phyloP scores from a whole-genome alignment of 2,113 vertebrate genomes.

The Scophthalmus maximus region DNA sequence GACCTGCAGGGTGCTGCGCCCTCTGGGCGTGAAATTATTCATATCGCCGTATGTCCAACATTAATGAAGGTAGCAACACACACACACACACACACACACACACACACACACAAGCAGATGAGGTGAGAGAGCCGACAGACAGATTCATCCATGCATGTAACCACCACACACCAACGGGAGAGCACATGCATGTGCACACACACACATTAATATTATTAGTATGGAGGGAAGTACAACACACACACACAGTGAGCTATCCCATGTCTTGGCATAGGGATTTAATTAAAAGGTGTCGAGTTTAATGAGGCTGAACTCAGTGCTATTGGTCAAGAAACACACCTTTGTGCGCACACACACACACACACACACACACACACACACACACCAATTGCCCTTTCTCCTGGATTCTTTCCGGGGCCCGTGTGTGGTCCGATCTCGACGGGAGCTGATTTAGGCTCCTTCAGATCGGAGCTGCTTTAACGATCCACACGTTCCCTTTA shows the following conservation, averaged over 20 bases:
- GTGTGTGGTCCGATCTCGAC: conserved; percentile 1
- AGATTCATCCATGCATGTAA: conserved; percentile 13
- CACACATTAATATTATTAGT: conserved; percentile 3
- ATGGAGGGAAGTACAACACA: background rate
- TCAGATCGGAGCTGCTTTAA: conserved; percentile 50
- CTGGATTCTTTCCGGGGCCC: too few relatives aligned
- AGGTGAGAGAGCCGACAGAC: background rate
- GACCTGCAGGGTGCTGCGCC: background rate
- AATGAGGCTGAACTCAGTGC: conserved; percentile 40
- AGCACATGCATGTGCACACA: background rate
- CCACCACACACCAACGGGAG: background rate
- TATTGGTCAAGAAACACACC: conserved; percentile 11
- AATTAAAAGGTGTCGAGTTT: conserved; percentile 57
- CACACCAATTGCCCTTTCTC: too few relatives aligned
- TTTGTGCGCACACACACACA: background rate
- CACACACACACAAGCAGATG: background rate
- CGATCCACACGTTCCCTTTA: conserved; percentile 13
- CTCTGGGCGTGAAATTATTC: background rate
- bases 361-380: background rate
- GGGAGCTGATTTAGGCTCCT: conserved; percentile 29
- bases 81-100: background rate
- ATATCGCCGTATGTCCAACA: background rate
- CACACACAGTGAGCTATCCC: conserved; percentile 1
- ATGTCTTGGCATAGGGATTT: conserved; percentile 39
- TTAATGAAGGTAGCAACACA: conserved; percentile 5